These are phyloP conservation scores for Myotis myotis DNA, from an alignment of 2,797 vertebrate species.

Conservation along the genomic window DNA sequence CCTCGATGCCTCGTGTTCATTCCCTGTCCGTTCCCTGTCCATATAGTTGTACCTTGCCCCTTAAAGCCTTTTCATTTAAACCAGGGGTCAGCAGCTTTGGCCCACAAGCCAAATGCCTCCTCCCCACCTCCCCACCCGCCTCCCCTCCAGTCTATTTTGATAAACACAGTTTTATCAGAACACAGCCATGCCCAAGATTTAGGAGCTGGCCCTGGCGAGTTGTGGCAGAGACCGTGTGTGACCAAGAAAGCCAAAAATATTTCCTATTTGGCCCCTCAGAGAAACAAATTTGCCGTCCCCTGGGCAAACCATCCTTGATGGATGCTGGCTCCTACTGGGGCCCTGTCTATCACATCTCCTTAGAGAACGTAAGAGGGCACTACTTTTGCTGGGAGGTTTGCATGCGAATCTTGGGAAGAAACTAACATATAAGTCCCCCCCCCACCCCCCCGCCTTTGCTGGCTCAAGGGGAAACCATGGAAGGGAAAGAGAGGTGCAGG, in stretches of 20 bases:
- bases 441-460: too few relatives aligned
- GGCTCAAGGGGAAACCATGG: background rate
- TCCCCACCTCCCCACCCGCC: accelerated
- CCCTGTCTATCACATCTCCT: background rate
- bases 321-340: background rate
- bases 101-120: background rate
- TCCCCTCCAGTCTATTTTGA: background rate
- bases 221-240: background rate
- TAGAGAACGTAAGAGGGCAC: background rate
- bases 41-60: background rate
- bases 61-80: constrained; percentile 7
- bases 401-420: background rate
- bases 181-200: background rate
- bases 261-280: background rate
- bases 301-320: background rate
- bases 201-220: background rate
- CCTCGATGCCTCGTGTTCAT: background rate
- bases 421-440: background rate
- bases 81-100: background rate
- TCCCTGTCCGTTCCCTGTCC: background rate
- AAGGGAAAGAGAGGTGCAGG: too few relatives aligned
- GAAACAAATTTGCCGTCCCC: background rate
- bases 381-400: background rate
- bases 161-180: background rate
- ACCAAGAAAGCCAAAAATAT: background rate